phyloP scores from a whole-genome alignment of 2,113 vertebrate genomes.

The Thalassoma bifasciatum region DNA sequence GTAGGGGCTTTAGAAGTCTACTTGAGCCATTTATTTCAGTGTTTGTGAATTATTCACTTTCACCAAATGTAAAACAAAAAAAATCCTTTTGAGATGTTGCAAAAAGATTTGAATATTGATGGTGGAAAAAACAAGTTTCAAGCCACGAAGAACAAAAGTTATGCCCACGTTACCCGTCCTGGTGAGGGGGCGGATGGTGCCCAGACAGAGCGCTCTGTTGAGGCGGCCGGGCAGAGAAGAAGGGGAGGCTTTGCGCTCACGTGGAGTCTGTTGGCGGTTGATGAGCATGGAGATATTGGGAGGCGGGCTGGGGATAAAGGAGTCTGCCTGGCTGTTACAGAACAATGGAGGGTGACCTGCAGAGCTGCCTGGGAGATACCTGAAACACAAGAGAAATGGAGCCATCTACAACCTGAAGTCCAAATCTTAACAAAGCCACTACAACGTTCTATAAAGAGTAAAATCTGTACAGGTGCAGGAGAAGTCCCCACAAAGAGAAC shows the following conservation, averaged over 20 bases:
- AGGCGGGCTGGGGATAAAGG: constrained; percentile 88
- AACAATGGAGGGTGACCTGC: constrained; percentile 67
- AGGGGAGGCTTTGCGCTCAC: constrained; percentile 84
- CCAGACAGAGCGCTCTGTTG: constrained; percentile 90
- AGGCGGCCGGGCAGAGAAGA: constrained; percentile 92
- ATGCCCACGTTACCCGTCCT: constrained; percentile 84
- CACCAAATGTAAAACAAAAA: too few species aligned
- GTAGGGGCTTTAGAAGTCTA: too few species aligned
- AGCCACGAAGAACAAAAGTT: too few species aligned
- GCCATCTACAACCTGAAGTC: constrained; percentile 40
- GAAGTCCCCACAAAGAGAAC: neutral
- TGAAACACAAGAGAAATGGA: constrained; percentile 83
- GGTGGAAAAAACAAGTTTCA: too few species aligned
- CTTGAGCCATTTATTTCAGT: too few species aligned
- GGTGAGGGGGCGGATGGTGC: constrained; percentile 91
- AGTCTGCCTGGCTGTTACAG: constrained; percentile 58
- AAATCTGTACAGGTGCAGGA: neutral
- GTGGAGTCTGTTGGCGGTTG: constrained; percentile 84
- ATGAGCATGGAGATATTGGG: constrained; percentile 89
- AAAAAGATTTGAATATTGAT: neutral
- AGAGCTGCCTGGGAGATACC: constrained; percentile 86
- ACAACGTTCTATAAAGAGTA: neutral
- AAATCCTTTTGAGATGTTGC: neutral
- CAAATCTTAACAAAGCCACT: neutral
- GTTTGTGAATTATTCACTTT: too few species aligned